Evolutionary conservation across 2,888 invertebrate species (phyloP).

Genomic region (Parnassius mnemosyne): DNA sequence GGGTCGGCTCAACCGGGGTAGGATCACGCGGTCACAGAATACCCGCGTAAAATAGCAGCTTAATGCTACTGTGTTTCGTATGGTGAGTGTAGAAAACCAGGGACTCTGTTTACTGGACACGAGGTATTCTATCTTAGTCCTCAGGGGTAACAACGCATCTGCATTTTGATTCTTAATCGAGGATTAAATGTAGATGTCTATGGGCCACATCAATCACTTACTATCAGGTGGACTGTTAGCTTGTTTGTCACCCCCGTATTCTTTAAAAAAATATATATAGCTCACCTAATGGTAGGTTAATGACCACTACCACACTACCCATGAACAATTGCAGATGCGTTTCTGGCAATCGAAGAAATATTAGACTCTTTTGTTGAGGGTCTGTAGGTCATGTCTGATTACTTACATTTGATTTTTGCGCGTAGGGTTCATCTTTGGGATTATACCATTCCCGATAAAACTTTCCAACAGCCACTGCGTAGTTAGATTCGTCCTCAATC

Average conservation of each 20-base stretch:
- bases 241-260: too few relatives aligned
- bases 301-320: background rate
- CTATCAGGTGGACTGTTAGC: too few relatives aligned
- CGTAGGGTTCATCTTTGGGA: constrained; percentile 33
- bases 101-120: background rate
- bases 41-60: too few relatives aligned
- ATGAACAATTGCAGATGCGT: background rate
- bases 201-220: too few relatives aligned
- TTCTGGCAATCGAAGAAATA: background rate
- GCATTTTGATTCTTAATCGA: too few relatives aligned
- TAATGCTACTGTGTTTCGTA: too few relatives aligned
- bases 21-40: too few relatives aligned
- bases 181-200: too few relatives aligned
- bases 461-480: constrained; percentile 58
- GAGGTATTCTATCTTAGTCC: background rate
- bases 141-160: too few relatives aligned
- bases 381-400: background rate
- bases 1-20: too few relatives aligned
- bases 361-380: background rate
- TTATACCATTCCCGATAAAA: constrained; percentile 53
- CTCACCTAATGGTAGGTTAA: background rate
- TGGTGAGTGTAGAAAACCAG: too few relatives aligned
- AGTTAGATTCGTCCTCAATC: constrained; percentile 38
- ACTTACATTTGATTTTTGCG: constrained; percentile 55
- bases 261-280: too few relatives aligned